These are phyloP conservation scores for Gandaritis pyraliata DNA, from an alignment of 2,888 invertebrate genomes.

Conservation along the genomic window DNA sequence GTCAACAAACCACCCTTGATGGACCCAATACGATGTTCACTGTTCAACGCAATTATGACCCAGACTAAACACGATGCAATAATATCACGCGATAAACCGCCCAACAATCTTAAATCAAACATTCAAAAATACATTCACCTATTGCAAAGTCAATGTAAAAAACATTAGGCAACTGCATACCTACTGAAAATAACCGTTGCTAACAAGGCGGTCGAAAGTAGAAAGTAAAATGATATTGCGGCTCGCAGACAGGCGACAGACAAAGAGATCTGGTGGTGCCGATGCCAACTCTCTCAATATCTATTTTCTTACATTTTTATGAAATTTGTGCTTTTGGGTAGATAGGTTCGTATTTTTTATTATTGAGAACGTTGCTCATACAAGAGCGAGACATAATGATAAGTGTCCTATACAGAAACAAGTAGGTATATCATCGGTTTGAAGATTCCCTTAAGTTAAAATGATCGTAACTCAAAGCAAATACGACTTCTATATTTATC, in stretches of 20 bases:
- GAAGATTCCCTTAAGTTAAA: neutral
- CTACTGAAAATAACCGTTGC: conserved; percentile 16
- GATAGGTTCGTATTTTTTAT: too few relatives aligned
- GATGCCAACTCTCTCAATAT: conserved; percentile 30
- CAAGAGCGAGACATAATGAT: too few relatives aligned
- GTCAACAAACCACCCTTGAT: conserved; percentile 4
- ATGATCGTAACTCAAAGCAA: neutral
- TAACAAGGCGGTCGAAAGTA: conserved; percentile 34
- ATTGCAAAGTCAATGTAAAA: conserved; percentile 18
- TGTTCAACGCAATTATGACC: too few relatives aligned
- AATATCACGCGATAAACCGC: too few relatives aligned
- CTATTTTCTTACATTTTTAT: neutral
- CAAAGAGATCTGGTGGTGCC: conserved; percentile 49
- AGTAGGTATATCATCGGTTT: too few relatives aligned
- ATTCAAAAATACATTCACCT: conserved; percentile 15
- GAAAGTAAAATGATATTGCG: conserved; percentile 36
- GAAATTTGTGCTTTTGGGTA: too few relatives aligned
- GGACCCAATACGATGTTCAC: conserved; percentile 1
- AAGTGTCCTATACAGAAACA: too few relatives aligned
- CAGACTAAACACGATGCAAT: neutral
- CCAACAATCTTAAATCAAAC: conserved; percentile 12
- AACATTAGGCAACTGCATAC: conserved; percentile 12
- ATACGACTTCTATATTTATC: conserved; percentile 9
- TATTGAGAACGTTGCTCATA: too few relatives aligned
- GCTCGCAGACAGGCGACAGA: conserved; percentile 54